phyloP scores from a whole-genome alignment of 2,797 vertebrate species.

The Aythya fuligula region DNA sequence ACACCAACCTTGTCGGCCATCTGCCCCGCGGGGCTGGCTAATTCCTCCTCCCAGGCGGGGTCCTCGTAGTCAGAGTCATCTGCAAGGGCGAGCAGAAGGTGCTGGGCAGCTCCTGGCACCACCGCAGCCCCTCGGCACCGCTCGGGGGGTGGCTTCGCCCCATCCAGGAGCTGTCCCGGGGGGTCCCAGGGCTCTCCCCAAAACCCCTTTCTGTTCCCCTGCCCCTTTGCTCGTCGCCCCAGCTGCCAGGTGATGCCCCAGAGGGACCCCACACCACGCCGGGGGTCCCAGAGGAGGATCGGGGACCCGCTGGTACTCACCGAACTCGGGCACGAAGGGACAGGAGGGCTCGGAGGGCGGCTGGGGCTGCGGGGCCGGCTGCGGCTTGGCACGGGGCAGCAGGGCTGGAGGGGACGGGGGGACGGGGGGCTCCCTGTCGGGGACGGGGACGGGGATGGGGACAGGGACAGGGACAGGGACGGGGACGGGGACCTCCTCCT shows the following conservation, averaged over 20 bases:
- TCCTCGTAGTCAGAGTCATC: conserved; percentile 63
- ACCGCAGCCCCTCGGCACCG: fast-evolving
- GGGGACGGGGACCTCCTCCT: not conserved
- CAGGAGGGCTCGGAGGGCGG: not conserved
- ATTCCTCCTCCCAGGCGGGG: not conserved
- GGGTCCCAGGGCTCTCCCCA: too few species aligned
- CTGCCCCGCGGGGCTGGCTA: not conserved
- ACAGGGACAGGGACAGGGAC: not conserved
- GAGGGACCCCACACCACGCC: not conserved
- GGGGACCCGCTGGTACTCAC: not conserved
- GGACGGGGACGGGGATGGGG: not conserved
- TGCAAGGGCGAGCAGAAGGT: not conserved
- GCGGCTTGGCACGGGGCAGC: not conserved
- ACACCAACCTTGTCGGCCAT: conserved; percentile 41
- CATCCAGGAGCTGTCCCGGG: not conserved
- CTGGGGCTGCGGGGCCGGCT: fast-evolving
- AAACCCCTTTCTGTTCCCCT: too few species aligned
- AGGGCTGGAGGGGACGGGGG: not conserved
- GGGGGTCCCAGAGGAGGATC: not conserved
- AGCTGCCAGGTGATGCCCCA: too few species aligned
- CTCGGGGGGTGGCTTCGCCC: not conserved
- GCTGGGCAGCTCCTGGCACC: not conserved
- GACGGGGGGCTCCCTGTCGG: fast-evolving
- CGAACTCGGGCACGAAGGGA: conserved; percentile 10
- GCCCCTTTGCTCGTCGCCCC: too few species aligned